These are phyloP conservation scores for Drosophila ezoana DNA, from an alignment of 2,888 invertebrate genomes.

Conservation along the genomic window DNA sequence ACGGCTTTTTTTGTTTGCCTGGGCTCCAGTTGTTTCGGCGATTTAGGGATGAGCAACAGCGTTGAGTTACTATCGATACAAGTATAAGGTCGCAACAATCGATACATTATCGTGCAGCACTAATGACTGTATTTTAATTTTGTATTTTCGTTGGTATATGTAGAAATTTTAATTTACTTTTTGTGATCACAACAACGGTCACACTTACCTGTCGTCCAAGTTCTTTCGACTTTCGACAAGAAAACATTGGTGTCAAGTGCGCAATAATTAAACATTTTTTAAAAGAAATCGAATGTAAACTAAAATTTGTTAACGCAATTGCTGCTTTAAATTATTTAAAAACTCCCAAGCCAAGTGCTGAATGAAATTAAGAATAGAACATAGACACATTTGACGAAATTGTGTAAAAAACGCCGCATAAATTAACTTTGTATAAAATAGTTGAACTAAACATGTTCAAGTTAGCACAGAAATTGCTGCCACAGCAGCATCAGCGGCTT, in stretches of 20 bases:
- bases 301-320: not conserved
- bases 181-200: not conserved
- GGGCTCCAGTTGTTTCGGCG: constrained; percentile 36
- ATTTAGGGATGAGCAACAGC: constrained; percentile 29
- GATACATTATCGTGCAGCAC: not conserved
- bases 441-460: constrained; percentile 70
- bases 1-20: constrained; percentile 35
- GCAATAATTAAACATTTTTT: constrained; percentile 37
- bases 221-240: constrained; percentile 36
- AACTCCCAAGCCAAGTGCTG: not conserved
- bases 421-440: not conserved
- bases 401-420: not conserved
- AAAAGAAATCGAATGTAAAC: constrained; percentile 31
- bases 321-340: not conserved
- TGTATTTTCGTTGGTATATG: constrained; percentile 14
- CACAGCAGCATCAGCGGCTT: constrained; percentile 56
- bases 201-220: constrained; percentile 10
- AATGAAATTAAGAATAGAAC: not conserved
- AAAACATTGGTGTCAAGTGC: constrained; percentile 44
- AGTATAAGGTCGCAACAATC: constrained; percentile 3
- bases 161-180: not conserved
- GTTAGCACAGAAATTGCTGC: constrained; percentile 65
- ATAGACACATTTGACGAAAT: not conserved
- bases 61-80: not conserved
- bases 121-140: not conserved